Conservation (phyloP, 2,888 invertebrate species). For the Drosophila nr. perissopoda region DNA sequence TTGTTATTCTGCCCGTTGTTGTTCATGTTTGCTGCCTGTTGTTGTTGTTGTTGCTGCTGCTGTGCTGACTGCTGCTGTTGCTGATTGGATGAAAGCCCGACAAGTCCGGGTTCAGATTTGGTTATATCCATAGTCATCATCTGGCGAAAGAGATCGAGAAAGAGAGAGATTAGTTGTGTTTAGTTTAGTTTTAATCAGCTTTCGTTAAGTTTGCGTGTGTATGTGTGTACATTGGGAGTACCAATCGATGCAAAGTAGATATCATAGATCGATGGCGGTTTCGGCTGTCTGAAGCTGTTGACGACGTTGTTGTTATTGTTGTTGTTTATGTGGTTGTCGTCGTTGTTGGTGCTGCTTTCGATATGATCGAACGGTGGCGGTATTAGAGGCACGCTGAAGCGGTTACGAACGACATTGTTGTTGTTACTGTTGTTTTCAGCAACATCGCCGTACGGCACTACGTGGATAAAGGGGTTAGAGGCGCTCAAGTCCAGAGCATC, state of each 20-base stretch:
- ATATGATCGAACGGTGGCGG: background rate
- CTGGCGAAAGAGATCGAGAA: slow-evolving; percentile 49
- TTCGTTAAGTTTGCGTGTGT: background rate
- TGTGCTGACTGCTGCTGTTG: slow-evolving; percentile 48
- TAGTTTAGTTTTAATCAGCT: background rate
- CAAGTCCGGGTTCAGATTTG: slow-evolving; percentile 88
- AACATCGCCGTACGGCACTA: background rate
- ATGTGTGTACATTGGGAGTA: slow-evolving; percentile 22
- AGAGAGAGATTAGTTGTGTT: background rate
- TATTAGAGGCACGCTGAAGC: slow-evolving; percentile 30
- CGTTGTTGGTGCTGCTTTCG: background rate
- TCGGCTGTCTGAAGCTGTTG: too few relatives aligned
- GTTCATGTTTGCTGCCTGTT: slow-evolving; percentile 65
- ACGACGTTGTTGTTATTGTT: background rate
- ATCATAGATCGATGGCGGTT: background rate
- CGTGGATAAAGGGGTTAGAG: background rate
- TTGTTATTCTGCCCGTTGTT: slow-evolving; percentile 58
- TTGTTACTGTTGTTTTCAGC: too few relatives aligned
- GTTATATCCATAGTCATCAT: slow-evolving; percentile 96
- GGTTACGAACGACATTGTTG: background rate
- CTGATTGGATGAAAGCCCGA: slow-evolving; percentile 83
- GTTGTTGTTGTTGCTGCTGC: slow-evolving; percentile 59
- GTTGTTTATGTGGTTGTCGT: background rate
- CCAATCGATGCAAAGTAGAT: background rate
- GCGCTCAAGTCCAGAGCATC: slow-evolving; percentile 3